A percentile compares a stretch with the other conserved stretches of the same genome.
These are phyloP conservation scores for Bombus balteatus DNA, from an alignment of 1,140 invertebrate species.

Conservation along the genomic window DNA sequence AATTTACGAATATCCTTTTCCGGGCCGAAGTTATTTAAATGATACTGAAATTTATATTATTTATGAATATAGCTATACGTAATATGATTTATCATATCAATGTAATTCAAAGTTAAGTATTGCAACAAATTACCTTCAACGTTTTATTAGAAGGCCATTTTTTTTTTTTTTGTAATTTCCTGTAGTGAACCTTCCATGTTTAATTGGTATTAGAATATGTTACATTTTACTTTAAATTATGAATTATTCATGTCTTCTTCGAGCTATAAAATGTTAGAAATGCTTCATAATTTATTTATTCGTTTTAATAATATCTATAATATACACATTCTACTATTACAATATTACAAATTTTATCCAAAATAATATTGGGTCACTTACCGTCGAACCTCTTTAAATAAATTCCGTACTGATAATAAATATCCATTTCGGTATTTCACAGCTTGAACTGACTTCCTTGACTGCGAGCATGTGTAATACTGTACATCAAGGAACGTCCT, in stretches of 20 bases:
- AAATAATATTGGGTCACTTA: neutral
- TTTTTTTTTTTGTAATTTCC: too few species aligned
- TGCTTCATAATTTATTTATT: neutral
- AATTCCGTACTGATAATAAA: neutral
- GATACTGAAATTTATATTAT: slow-evolving; percentile 7
- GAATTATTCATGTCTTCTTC: neutral
- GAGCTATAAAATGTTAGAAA: neutral
- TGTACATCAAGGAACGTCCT: neutral
- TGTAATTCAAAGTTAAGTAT: neutral
- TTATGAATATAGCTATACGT: neutral
- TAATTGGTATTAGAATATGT: neutral
- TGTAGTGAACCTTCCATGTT: neutral
- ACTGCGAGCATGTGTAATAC: neutral
- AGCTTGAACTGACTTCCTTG: neutral
- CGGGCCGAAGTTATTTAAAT: neutral
- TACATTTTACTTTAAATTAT: neutral
- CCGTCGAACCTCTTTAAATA: neutral
- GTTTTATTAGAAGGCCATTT: neutral
- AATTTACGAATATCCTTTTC: neutral
- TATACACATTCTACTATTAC: neutral
- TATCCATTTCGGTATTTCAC: neutral
- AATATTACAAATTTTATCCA: neutral
- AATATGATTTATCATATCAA: neutral
- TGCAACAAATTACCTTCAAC: neutral
- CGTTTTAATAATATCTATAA: too few species aligned